A percentile compares a stretch with the other conserved stretches of the same genome.
These are phyloP conservation scores for Chaitophorus viminalis DNA, from an alignment of 2,888 invertebrate species.

Conservation along the genomic window DNA sequence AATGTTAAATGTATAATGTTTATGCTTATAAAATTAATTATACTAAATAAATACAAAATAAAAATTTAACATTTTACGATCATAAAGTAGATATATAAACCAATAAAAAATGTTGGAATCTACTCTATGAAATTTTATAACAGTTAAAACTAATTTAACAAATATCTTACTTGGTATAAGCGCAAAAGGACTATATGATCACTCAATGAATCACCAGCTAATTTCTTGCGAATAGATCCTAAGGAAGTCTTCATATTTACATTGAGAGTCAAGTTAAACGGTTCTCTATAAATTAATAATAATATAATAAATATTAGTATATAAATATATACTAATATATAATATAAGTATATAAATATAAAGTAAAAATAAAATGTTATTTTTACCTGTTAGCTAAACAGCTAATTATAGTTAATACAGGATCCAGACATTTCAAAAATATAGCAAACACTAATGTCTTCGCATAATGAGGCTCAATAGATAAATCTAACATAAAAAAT, in stretches of 20 bases:
- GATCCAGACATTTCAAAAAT: conserved; percentile 91
- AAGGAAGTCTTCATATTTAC: conserved; percentile 76
- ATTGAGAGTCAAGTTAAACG: conserved; percentile 80
- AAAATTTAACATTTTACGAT: too few species aligned
- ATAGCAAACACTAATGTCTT: conserved; percentile 92
- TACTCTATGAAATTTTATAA: too few species aligned
- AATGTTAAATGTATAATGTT: too few species aligned
- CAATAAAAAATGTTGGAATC: too few species aligned
- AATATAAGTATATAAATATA: neutral
- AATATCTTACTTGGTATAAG: conserved; percentile 74
- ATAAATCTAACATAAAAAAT: conserved; percentile 86
- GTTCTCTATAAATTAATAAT: conserved; percentile 72
- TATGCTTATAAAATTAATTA: too few species aligned
- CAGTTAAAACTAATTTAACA: neutral
- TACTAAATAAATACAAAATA: too few species aligned
- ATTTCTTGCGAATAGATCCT: conserved; percentile 73
- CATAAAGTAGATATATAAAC: too few species aligned
- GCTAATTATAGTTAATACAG: conserved; percentile 90
- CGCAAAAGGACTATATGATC: conserved; percentile 90
- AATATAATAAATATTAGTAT: neutral
- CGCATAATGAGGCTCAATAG: conserved; percentile 90
- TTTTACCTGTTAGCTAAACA: conserved; percentile 75
- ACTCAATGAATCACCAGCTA: conserved; percentile 81
- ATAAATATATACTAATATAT: neutral
- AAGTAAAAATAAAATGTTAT: neutral